Percentiles rank a stretch among this genome's conserved stretches.
These are phyloP conservation scores for Bombylius discolor DNA, from an alignment of 2,888 invertebrate genomes.

Conservation along the genomic window DNA sequence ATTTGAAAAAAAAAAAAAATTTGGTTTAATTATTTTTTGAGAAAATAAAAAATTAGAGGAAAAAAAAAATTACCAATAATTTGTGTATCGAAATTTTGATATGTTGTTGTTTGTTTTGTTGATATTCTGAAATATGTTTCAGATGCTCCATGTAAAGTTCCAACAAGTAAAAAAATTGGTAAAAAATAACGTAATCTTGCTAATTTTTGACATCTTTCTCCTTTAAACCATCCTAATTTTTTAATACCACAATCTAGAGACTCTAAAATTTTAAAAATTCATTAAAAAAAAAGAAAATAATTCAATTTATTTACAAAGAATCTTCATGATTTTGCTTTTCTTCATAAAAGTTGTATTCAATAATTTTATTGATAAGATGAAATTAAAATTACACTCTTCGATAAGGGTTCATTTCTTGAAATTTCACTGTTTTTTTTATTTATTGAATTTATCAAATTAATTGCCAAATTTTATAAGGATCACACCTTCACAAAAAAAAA, in stretches of 20 bases:
- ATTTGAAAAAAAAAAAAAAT: background rate
- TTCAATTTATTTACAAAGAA: no score
- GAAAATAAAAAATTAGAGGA: background rate
- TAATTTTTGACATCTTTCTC: slow-evolving; percentile 35
- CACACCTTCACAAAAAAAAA: no score
- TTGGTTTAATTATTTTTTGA: background rate
- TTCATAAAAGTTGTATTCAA: no score
- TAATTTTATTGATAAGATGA: no score
- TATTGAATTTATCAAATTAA: no score
- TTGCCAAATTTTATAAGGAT: no score
- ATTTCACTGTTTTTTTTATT: no score
- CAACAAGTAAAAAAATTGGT: slow-evolving; percentile 30
- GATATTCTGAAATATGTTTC: slow-evolving; percentile 41
- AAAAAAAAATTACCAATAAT: slow-evolving; percentile 34
- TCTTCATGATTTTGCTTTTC: no score
- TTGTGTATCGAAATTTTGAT: slow-evolving; percentile 35
- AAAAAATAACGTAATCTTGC: slow-evolving; percentile 39
- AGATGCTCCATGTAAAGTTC: slow-evolving; percentile 36
- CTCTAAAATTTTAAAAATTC: slow-evolving; percentile 19
- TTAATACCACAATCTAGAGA: slow-evolving; percentile 41
- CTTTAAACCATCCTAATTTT: slow-evolving; percentile 37
- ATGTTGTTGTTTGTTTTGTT: slow-evolving; percentile 37
- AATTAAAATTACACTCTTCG: no score
- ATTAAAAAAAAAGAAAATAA: no score
- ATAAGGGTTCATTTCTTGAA: no score